phyloP scores from a whole-genome alignment of 30 jellyfish, hydroid and myxozoan species.

The Chrysaora quinquecirrha region DNA sequence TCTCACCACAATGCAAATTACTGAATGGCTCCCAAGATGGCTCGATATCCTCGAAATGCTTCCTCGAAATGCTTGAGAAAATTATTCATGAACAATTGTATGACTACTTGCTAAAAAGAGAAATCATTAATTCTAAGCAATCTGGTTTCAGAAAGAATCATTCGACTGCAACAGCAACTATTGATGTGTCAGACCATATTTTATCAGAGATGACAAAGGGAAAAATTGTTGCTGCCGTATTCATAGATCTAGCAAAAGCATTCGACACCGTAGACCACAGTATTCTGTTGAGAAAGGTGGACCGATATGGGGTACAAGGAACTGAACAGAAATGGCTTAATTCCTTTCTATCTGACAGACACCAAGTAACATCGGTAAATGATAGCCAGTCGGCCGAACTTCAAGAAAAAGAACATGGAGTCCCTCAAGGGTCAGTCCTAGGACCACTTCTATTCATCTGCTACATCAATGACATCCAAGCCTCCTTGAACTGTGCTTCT shows the following conservation, averaged over 20 bases:
- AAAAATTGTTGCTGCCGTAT: neutral
- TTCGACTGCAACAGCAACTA: neutral
- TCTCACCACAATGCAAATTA: too few relatives aligned
- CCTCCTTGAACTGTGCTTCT: neutral
- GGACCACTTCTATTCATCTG: neutral
- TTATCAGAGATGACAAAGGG: neutral
- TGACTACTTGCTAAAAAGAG: neutral
- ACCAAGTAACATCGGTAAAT: constrained; percentile 9
- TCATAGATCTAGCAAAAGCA: neutral
- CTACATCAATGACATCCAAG: neutral
- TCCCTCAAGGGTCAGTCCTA: constrained; percentile 2
- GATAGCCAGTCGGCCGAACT: neutral
- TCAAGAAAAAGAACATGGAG: neutral
- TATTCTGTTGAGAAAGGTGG: neutral
- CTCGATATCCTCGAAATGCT: too few relatives aligned
- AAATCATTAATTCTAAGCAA: neutral
- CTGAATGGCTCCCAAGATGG: too few relatives aligned
- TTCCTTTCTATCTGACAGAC: neutral
- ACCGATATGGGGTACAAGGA: neutral
- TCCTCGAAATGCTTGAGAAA: neutral
- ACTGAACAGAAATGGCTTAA: neutral
- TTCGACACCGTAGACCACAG: neutral
- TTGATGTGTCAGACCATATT: neutral
- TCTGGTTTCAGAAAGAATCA: neutral
- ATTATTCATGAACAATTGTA: neutral